A percentile compares a stretch with the other conserved stretches of the same genome.
Conservation (phyloP, 2,797 vertebrate genomes). For the Mus spretus region DNA sequence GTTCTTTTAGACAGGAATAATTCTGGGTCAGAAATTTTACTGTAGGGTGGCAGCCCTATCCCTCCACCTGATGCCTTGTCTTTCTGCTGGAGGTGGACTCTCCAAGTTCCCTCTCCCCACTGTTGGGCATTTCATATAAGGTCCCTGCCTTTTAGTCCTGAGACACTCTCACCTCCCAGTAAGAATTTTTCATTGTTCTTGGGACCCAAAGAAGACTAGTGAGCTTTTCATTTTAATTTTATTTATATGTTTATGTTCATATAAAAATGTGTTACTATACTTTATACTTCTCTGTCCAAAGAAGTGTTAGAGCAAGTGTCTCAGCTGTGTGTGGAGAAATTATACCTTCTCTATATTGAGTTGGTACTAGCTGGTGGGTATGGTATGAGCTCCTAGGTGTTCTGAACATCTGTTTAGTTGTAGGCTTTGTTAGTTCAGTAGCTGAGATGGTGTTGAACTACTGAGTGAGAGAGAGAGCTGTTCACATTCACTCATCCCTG, state of each 20-base stretch:
- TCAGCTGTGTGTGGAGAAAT: background rate
- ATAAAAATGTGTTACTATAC: background rate
- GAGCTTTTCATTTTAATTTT: background rate
- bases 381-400: fast-evolving
- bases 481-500: background rate
- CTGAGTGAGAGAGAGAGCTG: background rate
- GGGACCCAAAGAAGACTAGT: background rate
- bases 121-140: background rate
- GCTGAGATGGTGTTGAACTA: background rate
- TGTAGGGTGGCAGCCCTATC: no score
- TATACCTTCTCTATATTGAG: background rate
- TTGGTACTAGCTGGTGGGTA: background rate
- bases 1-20: background rate
- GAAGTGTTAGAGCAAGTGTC: background rate
- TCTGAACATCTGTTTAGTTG: background rate
- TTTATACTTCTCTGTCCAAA: background rate
- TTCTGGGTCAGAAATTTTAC: background rate
- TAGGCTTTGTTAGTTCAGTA: background rate
- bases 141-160: background rate
- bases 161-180: background rate
- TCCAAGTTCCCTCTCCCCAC: background rate
- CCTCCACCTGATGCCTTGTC: background rate
- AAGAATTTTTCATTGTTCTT: background rate
- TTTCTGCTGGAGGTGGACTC: background rate
- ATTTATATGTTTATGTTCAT: background rate